A percentile compares a stretch with the other conserved stretches of the same genome.
These are phyloP conservation scores for Oncorhynchus kisutch DNA, from an alignment of 2,113 vertebrate species.

Conservation along the genomic window DNA sequence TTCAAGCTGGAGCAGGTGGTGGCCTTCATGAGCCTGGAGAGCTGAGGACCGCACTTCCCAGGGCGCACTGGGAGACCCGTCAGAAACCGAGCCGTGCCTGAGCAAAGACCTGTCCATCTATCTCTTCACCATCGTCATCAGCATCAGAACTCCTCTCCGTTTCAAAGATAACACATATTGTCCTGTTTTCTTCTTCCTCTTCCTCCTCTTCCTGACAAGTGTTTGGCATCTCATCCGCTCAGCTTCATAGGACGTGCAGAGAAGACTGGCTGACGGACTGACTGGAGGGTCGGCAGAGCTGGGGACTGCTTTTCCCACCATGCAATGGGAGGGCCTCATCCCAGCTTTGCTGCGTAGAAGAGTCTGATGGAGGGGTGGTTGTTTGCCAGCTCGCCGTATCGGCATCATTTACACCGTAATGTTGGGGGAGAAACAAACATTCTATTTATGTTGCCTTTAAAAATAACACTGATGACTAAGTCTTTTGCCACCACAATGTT, in stretches of 20 bases:
- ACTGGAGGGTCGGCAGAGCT: conserved; percentile 60
- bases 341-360: conserved; percentile 59
- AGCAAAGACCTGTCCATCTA: conserved; percentile 95
- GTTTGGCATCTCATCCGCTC: conserved; percentile 71
- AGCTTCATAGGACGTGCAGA: conserved; percentile 68
- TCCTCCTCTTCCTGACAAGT: conserved; percentile 39
- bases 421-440: conserved; percentile 47
- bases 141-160: conserved; percentile 53
- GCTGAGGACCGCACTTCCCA: conserved; percentile 98
- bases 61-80: conserved; percentile 89
- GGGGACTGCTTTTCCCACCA: conserved; percentile 55
- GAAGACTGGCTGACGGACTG: conserved; percentile 56
- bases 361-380: conserved; percentile 53
- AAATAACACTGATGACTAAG: conserved; percentile 71
- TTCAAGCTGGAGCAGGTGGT: conserved; percentile 99
- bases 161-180: conserved; percentile 30
- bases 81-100: conserved; percentile 99
- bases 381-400: conserved; percentile 66
- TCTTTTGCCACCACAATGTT: conserved; percentile 70
- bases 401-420: conserved; percentile 53
- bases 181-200: conserved; percentile 33
- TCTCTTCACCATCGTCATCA: conserved; percentile 52
- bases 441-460: conserved; percentile 79
- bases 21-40: conserved; percentile 98
- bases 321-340: conserved; percentile 56